Evolutionary conservation across 2,888 invertebrate species (phyloP).

Genomic region (Miltochrista miniata): DNA sequence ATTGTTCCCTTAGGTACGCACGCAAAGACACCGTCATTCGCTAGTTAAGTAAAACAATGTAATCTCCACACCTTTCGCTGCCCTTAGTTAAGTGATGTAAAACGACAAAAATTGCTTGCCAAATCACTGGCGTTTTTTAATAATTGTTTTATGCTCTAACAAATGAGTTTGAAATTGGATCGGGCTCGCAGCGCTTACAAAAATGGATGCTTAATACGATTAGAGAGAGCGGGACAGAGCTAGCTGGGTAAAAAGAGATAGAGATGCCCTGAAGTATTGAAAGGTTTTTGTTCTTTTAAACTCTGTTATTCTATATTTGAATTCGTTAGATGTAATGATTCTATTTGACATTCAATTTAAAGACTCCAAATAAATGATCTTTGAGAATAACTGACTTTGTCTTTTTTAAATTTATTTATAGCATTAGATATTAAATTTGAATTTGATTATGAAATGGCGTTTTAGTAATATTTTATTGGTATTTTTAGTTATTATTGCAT

Average conservation of each 20-base stretch:
- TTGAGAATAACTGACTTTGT: conserved; percentile 18
- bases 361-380: conserved; percentile 28
- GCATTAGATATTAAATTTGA: conserved; percentile 18
- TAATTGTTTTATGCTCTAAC: conserved; percentile 83
- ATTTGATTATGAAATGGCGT: conserved; percentile 26
- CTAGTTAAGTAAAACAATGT: conserved; percentile 5
- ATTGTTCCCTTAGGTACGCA: too few species aligned
- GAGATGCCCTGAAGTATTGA: conserved; percentile 23
- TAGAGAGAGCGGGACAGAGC: conserved; percentile 77
- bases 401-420: conserved; percentile 27
- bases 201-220: conserved; percentile 87
- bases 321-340: conserved; percentile 49
- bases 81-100: conserved; percentile 64
- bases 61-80: conserved; percentile 31
- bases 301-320: conserved; percentile 50
- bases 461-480: background rate
- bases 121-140: conserved; percentile 82
- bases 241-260: conserved; percentile 41
- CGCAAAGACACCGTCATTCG: too few species aligned
- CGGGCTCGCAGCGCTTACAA: conserved; percentile 83
- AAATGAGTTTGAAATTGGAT: conserved; percentile 89
- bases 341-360: conserved; percentile 51
- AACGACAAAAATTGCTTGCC: conserved; percentile 74
- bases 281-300: conserved; percentile 49
- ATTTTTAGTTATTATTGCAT: too few species aligned